Base-by-base conservation (phyloP, 2,113 vertebrate genomes). In the Neomonachus schauinslandi region DNA sequence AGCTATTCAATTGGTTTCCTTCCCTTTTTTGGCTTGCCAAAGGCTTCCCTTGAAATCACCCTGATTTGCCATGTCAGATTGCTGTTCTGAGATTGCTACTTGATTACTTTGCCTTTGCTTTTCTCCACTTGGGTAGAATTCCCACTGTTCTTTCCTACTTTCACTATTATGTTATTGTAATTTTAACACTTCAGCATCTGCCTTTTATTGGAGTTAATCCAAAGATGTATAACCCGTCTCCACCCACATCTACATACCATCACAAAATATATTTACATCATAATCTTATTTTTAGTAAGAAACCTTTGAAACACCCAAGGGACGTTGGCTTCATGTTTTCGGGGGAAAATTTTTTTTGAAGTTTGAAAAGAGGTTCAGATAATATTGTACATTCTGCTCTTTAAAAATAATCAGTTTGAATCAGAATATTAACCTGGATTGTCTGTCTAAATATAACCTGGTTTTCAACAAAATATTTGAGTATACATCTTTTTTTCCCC, bases 391-490 rank as follows among this genome's bases (percentile, higher is more conserved):
- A 94, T 72, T 87, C 72, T 74, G 24, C 22, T 74, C 63, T 63
- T 86, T 19, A 36, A 76, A 86, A 85, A 63, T 14, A 90, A 71
- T 96, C 26, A 21, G 2, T 89, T 42, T 51, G 51, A 94, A 42
- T 79, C 7, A 94, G 80, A 55, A 19, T 53, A 16, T 79, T 71
- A 89, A 71, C n/a, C 24, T 53, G 18, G 28, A 63, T 86, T 46
- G 55, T 63, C 61, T 42, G 36, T 80, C 63, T 65, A 65, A 91
- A 26, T 65, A 55, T 65, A 65, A 81, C 63, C 63, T 53, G 63
- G 9, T 80, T 96, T 89, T 86, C 63, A 36, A 63, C 39, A 96
- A 79, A 71, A 61, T 91, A 53, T 81, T 91, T 55, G 22, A 63
- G 19, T 57, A 26, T 36, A 19, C 12, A 11, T 33, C 59, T 91